Conservation (phyloP, 2,113 vertebrate genomes). For the Gasterosteus nipponicus region DNA sequence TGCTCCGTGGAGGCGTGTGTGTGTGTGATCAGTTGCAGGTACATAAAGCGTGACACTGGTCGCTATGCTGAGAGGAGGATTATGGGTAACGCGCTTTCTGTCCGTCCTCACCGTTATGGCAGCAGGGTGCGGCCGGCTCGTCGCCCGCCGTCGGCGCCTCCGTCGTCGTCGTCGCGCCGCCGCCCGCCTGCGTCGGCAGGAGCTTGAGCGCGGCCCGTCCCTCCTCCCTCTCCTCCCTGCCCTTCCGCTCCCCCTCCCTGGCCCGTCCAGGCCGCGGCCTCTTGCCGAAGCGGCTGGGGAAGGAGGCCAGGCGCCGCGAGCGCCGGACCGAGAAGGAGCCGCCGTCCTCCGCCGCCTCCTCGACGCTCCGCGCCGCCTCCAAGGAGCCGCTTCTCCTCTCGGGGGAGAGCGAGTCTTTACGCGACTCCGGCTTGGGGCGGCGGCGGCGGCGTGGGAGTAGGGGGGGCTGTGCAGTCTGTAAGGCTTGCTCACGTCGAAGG, state of each 20-base stretch:
- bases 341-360: slow-evolving; percentile 57
- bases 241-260: slow-evolving; percentile 37
- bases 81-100: not conserved
- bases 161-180: slow-evolving; percentile 28
- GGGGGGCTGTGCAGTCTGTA: slow-evolving; percentile 92
- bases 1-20: no score
- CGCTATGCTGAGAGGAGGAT: not conserved
- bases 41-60: no score
- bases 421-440: slow-evolving; percentile 60
- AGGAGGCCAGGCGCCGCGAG: slow-evolving; percentile 89
- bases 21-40: no score
- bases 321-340: slow-evolving; percentile 85
- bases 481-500: slow-evolving; percentile 94
- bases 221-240: slow-evolving; percentile 41
- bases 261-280: slow-evolving; percentile 66
- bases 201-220: slow-evolving; percentile 59
- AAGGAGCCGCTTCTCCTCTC: slow-evolving; percentile 31
- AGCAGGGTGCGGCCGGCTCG: slow-evolving; percentile 51
- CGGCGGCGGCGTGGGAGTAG: slow-evolving; percentile 75
- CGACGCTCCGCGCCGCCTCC: slow-evolving; percentile 68
- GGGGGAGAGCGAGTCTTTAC: slow-evolving; percentile 59
- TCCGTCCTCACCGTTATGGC: slow-evolving; percentile 70
- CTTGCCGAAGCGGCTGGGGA: slow-evolving; percentile 83
- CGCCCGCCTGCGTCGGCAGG: slow-evolving; percentile 52
- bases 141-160: slow-evolving; percentile 25